Evolutionary conservation across 2,113 vertebrate species (phyloP), one percentile per base, ranked within the genome.

Genomic region (Pomatostomus ruficeps): DNA sequence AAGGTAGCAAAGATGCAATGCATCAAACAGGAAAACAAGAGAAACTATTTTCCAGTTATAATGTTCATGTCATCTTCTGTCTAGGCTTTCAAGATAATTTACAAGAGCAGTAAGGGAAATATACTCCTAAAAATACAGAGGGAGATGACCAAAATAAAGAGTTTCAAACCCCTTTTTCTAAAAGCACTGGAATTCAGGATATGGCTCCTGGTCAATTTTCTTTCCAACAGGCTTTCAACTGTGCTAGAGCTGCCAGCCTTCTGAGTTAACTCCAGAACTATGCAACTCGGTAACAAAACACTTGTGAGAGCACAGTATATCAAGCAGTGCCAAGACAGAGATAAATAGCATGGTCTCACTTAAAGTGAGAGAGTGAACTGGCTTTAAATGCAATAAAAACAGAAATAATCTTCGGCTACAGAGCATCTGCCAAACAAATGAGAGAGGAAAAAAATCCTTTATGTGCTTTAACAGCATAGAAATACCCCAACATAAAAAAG

Each of bases 211-310:
- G 82, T 92, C 67, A 89, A 13, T 65, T 74, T 78, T 73, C 46
- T 73, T 46, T 76, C 43, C 72, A 72, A 18, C 16, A 65, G 48
- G 87, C 68, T 95, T 84, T 91, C 38, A 92, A 19, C 65, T 77
- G 29, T 4, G 10, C 72, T 48, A 49, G 54, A 78, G 48, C 67
- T 96, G 66, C 52, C 89, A 92, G 59, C 45, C 43, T 91, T 82
- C 77, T 85, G 68, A 94, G 80, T 76, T 88, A 89, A 95, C 68
- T 85, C 67, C 61, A 85, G 46, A 97, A 88, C 45, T 79, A 83
- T 51, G 83, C 61, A 78, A 61, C 43, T 61, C 40, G 5, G 76
- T 95, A 96, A 97, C 84, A 89, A 68, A 95, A 95, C 85, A 90
- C 78, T 92, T 96, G 61, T 88, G 80, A 96, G 89, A 89, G 59